Conservation (phyloP, 2,113 vertebrate species). For the Numenius arquata region DNA sequence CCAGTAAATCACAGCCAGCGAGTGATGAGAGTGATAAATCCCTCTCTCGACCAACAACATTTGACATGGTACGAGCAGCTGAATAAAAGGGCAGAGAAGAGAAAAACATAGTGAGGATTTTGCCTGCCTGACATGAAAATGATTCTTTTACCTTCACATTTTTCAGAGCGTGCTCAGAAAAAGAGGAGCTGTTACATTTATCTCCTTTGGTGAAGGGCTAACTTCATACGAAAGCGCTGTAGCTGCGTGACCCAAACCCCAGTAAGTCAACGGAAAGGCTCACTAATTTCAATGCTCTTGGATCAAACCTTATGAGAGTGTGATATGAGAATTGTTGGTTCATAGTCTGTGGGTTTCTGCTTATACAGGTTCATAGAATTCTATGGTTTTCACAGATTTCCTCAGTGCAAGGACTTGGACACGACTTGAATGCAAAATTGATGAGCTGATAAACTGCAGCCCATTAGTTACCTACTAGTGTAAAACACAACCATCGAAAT, state of each 20-base stretch:
- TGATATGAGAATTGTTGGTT: not conserved
- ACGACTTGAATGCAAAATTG: not conserved
- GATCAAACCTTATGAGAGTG: not conserved
- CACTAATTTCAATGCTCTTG: not conserved
- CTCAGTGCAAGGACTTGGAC: not conserved
- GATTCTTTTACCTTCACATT: slow-evolving; percentile 34
- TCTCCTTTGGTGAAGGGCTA: not conserved
- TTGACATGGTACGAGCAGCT: not conserved
- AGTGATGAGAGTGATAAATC: slow-evolving; percentile 17
- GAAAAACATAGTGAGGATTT: not conserved
- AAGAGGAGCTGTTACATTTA: not conserved
- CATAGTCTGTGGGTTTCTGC: no score
- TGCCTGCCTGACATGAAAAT: slow-evolving; percentile 19
- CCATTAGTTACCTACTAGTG: not conserved
- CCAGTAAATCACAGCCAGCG: not conserved
- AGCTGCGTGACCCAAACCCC: not conserved
- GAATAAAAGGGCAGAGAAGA: slow-evolving; percentile 16
- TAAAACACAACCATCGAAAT: not conserved
- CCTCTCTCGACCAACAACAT: not conserved
- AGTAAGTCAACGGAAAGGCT: not conserved
- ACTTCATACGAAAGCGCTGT: not conserved
- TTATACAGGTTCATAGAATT: no score
- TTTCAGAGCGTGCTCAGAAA: not conserved
- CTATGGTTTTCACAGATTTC: not conserved
- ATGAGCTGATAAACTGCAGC: not conserved